Base-by-base conservation (phyloP, 2,797 vertebrate species). In the Chelon auratus region DNA sequence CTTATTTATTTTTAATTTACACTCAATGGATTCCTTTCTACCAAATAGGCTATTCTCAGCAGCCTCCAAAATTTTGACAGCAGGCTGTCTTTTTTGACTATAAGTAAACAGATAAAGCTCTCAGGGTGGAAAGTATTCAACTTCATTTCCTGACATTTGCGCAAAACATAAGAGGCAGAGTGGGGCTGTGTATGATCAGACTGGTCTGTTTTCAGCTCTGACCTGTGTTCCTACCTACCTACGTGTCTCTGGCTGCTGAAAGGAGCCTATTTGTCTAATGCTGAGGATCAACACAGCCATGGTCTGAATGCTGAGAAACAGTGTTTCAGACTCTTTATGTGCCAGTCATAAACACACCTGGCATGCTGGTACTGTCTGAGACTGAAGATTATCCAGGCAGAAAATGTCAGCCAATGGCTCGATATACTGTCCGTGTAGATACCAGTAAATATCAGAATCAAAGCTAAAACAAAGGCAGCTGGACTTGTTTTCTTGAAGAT, bases 221-320 rank as follows among this genome's bases (percentile, higher is more conserved):
- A 57, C 52, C 37, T 18, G 6, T 58, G 65, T 65, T 40, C 40
- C 69, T 24, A 50, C 40, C 43, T 78, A 71, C 62, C 64, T 45
- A 45, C 9, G 5, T 24, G 9, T 57, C 11, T 58, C 52, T 15
- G 5, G 14, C 60, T 7, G 48, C 4, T 57, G 57, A 53, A 30
- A 56, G 62, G 24, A 56, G 48, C 11, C 51, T 67, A 70, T 72
- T 64, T 10, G 40, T 80, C 47, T 68, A 75, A 69, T 54, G 53
- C 40, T 33, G 55, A 62, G 52, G 40, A 78, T 71, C 45, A 20
- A 53, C 51, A 63, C 56, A 57, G 56, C 56, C 51, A 22, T 36
- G 5, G 22, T 33, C 53, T 39, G 43, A 18, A 67, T 59, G 66
- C 75, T 66, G 45, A 45, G 56, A 62, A 60, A 59, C 48, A 55